Conservation (phyloP, 2,888 invertebrate species). For the Carterocephalus palaemon region DNA sequence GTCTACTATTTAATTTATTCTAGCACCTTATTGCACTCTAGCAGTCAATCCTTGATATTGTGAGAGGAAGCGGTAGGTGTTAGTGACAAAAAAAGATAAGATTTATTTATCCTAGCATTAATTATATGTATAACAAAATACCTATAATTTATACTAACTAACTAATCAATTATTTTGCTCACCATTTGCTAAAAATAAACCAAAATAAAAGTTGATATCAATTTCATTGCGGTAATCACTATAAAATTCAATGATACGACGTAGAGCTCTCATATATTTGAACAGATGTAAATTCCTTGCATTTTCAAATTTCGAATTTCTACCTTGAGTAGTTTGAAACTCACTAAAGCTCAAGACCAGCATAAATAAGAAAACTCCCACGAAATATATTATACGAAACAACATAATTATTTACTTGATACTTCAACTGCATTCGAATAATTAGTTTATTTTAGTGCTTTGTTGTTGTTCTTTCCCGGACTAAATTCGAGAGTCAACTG, state of each 20-base stretch:
- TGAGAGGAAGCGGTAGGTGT: no score
- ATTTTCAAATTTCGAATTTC: neutral
- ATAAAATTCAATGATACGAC: constrained; percentile 39
- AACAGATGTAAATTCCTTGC: constrained; percentile 40
- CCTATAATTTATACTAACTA: no score
- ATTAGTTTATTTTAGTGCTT: no score
- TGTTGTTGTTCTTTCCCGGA: no score
- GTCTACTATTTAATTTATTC: no score
- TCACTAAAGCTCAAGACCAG: constrained; percentile 4
- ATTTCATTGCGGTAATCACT: constrained; percentile 36
- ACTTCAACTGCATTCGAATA: no score
- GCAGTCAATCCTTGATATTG: no score
- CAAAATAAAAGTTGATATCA: constrained; percentile 48
- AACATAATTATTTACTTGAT: neutral
- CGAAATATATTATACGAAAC: neutral
- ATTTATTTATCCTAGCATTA: no score
- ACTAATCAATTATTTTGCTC: no score
- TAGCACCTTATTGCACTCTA: no score
- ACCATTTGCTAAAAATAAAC: constrained; percentile 54
- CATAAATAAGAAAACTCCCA: neutral
- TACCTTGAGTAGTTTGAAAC: neutral
- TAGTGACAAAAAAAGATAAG: no score
- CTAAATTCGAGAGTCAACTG: constrained; percentile 19
- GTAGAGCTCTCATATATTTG: constrained; percentile 40
- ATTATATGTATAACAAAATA: no score